These are phyloP conservation scores for Thinocorus orbignyianus DNA, from an alignment of 2,113 vertebrate genomes.

Conservation along the genomic window DNA sequence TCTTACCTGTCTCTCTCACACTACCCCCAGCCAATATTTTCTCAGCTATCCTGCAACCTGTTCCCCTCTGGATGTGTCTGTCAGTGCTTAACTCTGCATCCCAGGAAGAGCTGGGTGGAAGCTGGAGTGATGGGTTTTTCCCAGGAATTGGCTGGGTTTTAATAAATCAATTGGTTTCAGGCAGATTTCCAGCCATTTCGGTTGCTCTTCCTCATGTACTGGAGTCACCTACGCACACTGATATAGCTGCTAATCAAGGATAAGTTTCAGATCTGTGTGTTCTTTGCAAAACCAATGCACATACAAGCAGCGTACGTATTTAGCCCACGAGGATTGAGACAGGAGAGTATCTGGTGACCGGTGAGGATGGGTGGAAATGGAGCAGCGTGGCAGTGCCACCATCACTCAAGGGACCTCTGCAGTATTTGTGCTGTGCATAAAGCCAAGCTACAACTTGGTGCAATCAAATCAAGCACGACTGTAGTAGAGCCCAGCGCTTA, in stretches of 20 bases:
- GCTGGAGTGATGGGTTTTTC: neutral
- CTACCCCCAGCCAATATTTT: neutral
- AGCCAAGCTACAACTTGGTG: neutral
- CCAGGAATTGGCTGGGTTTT: neutral
- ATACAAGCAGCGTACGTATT: fast-evolving
- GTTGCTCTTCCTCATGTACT: neutral
- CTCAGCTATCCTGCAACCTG: neutral
- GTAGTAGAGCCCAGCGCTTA: neutral
- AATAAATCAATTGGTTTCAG: neutral
- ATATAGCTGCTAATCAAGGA: neutral
- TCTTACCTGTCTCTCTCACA: neutral
- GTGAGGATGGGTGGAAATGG: fast-evolving
- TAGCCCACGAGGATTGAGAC: fast-evolving
- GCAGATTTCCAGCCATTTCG: neutral
- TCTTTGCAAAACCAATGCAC: too few relatives aligned
- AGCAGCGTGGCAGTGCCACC: neutral
- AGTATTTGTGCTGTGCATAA: neutral
- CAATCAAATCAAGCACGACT: neutral
- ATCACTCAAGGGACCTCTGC: fast-evolving
- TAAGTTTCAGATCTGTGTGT: fast-evolving
- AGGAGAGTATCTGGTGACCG: fast-evolving
- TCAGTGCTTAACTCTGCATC: neutral
- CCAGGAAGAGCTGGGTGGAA: neutral
- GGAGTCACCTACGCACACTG: neutral
- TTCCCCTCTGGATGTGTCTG: fast-evolving